A percentile compares a stretch with the other conserved stretches of the same genome.
Conservation (phyloP, 2,888 invertebrate genomes). For the Hydraecia micacea region DNA sequence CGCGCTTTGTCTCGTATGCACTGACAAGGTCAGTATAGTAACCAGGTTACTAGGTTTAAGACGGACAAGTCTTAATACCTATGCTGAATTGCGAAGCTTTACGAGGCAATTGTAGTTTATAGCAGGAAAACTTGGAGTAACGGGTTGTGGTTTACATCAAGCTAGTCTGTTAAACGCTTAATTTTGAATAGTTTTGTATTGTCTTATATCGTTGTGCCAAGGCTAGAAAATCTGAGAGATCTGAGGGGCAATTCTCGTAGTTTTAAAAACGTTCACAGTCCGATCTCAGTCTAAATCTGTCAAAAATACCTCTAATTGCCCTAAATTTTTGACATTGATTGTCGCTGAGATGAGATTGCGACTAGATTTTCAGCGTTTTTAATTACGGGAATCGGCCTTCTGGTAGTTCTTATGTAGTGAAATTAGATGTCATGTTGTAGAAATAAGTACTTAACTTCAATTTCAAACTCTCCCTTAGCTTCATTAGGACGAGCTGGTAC, state of each 20-base stretch:
- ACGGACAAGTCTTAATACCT: slow-evolving; percentile 28
- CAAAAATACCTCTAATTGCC: no score
- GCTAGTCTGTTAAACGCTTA: neutral
- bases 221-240: neutral
- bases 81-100: slow-evolving; percentile 3
- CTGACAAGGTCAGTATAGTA: slow-evolving; percentile 49
- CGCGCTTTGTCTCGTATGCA: slow-evolving; percentile 45
- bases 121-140: slow-evolving; percentile 6
- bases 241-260: neutral
- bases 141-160: neutral
- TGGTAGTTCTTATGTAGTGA: neutral
- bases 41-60: slow-evolving; percentile 35
- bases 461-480: neutral
- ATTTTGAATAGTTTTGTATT: neutral
- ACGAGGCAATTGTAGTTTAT: slow-evolving; percentile 2
- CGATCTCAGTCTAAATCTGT: no score
- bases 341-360: no score
- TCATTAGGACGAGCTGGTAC: no score
- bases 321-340: no score
- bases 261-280: no score
- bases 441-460: neutral
- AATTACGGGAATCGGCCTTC: no score
- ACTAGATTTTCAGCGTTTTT: no score
- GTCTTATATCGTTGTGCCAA: neutral
- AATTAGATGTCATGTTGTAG: neutral